Conservation (phyloP, 2,797 vertebrate genomes). For the Paratrypauchen microcephalus region DNA sequence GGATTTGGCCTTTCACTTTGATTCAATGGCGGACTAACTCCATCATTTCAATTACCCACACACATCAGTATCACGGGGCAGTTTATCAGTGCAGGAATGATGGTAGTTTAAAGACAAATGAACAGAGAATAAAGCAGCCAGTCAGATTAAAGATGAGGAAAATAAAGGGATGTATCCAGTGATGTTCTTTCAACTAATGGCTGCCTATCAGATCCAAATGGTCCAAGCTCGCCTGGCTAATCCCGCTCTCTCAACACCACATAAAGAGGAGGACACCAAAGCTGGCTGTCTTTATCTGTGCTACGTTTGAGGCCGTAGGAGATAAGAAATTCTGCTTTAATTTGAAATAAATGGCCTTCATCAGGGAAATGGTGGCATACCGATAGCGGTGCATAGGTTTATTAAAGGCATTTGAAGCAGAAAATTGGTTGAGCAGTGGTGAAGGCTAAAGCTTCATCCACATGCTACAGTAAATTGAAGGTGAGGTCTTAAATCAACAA, state of each 20-base stretch:
- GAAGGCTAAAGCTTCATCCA: constrained; percentile 66
- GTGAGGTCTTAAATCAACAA: constrained; percentile 78
- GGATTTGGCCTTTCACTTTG: constrained; percentile 49
- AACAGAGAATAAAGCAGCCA: constrained; percentile 25
- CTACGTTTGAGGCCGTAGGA: constrained; percentile 47
- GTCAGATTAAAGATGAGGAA: constrained; percentile 42
- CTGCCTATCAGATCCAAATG: constrained; percentile 54
- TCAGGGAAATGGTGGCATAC: constrained; percentile 67
- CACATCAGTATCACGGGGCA: constrained; percentile 30
- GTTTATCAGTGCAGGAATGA: constrained; percentile 40
- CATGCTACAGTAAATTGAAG: constrained; percentile 72
- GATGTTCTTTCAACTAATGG: constrained; percentile 44
- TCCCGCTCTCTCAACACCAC: constrained; percentile 23
- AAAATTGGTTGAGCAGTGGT: constrained; percentile 74
- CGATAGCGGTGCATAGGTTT: constrained; percentile 70
- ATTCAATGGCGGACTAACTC: constrained; percentile 54
- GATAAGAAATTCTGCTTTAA: constrained; percentile 82
- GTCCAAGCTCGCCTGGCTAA: constrained; percentile 27
- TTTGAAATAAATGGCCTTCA: constrained; percentile 83
- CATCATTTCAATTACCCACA: constrained; percentile 67
- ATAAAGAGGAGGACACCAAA: constrained; percentile 56
- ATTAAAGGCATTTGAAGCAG: constrained; percentile 80
- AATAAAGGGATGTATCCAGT: constrained; percentile 43
- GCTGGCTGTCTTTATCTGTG: constrained; percentile 56
- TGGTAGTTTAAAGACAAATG: constrained; percentile 39